Conservation (phyloP, 2,113 vertebrate species). For the Seriola quinqueradiata region DNA sequence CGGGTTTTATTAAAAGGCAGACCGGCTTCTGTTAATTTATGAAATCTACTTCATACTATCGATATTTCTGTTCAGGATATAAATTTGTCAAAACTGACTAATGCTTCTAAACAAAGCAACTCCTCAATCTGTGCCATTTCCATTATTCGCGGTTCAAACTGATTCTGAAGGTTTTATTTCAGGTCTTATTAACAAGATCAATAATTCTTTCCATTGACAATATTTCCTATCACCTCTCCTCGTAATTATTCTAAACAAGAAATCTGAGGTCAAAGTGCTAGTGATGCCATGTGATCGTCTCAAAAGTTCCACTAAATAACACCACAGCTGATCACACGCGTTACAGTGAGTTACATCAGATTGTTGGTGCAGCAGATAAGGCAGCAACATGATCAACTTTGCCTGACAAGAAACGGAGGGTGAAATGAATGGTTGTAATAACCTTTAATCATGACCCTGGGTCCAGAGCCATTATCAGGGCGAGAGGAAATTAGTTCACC, state of each 20-base stretch:
- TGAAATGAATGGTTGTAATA: conserved; percentile 71
- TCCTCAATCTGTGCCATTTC: too few relatives aligned
- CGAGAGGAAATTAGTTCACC: conserved; percentile 56
- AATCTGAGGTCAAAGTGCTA: background rate
- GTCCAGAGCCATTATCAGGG: conserved; percentile 32
- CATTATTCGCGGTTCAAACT: too few relatives aligned
- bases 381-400: background rate
- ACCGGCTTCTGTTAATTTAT: too few relatives aligned
- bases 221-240: too few relatives aligned
- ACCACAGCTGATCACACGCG: background rate
- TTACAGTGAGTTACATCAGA: conserved; percentile 50
- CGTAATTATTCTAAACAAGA: background rate
- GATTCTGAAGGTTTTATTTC: too few relatives aligned
- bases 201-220: too few relatives aligned
- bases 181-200: too few relatives aligned
- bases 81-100: too few relatives aligned
- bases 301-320: background rate
- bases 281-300: background rate
- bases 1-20: too few relatives aligned
- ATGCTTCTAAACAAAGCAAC: too few relatives aligned
- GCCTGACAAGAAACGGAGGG: conserved; percentile 44
- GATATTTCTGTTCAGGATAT: too few relatives aligned
- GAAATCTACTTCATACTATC: too few relatives aligned
- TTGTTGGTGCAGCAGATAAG: conserved; percentile 21
- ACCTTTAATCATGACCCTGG: conserved; percentile 50